These are phyloP conservation scores for Luehdorfia chinensis DNA, from an alignment of 1,140 invertebrate genomes.

Conservation along the genomic window DNA sequence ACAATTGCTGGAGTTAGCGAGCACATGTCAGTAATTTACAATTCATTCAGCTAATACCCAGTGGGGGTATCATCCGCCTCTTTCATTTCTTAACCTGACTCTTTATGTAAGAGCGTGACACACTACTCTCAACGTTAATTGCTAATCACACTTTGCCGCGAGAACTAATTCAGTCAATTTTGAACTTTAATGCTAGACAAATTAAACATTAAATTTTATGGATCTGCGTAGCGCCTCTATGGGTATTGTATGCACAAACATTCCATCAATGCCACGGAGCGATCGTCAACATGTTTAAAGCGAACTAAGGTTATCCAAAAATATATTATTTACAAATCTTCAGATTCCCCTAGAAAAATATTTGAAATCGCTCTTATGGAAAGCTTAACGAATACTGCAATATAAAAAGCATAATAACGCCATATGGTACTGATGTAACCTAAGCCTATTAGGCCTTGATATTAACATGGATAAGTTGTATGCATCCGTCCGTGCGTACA, in stretches of 20 bases:
- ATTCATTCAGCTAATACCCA: constrained; percentile 53
- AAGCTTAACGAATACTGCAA: too few relatives aligned
- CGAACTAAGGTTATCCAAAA: background rate
- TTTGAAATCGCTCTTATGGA: too few relatives aligned
- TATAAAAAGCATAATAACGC: background rate
- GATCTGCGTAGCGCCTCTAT: constrained; percentile 33
- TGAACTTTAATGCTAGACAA: constrained; percentile 34
- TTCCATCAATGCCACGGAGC: constrained; percentile 66
- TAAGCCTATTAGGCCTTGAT: constrained; percentile 7
- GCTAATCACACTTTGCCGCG: constrained; percentile 47
- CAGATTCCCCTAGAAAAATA: too few relatives aligned
- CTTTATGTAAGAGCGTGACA: constrained; percentile 40
- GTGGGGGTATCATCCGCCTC: constrained; percentile 32
- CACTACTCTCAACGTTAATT: constrained; percentile 60
- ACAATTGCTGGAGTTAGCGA: constrained; percentile 21
- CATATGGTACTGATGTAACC: constrained; percentile 9
- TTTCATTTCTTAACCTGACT: constrained; percentile 28
- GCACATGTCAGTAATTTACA: constrained; percentile 30
- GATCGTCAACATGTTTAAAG: constrained; percentile 16
- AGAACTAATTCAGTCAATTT: constrained; percentile 24
- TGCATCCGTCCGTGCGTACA: background rate
- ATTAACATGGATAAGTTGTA: background rate
- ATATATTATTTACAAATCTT: constrained; percentile 3
- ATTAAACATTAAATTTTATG: constrained; percentile 31
- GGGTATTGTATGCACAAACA: constrained; percentile 66